Percentiles rank a stretch among this genome's conserved stretches.
Conservation (phyloP, 2,888 invertebrate species). For the Phragmatobia fuliginosa region DNA sequence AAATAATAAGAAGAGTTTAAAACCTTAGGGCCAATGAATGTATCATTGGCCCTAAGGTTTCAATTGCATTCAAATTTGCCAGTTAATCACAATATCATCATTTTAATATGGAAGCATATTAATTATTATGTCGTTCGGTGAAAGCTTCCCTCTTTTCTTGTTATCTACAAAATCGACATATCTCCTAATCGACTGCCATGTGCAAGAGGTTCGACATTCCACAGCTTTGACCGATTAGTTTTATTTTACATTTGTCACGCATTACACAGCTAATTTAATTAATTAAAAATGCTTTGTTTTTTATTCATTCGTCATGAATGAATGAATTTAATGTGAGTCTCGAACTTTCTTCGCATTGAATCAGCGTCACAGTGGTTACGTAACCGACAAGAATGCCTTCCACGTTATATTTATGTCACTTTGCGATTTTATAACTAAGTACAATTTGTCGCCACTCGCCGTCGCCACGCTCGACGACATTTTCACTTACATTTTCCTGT, state of each 20-base stretch:
- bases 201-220: not conserved
- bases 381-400: not conserved
- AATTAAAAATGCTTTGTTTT: not conserved
- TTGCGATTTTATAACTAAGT: slow-evolving; percentile 9
- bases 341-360: not conserved
- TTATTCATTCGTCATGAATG: not conserved
- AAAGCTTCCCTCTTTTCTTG: not conserved
- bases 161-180: too few species aligned
- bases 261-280: not conserved
- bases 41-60: not conserved
- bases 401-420: not conserved
- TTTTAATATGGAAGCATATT: too few species aligned
- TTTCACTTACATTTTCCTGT: slow-evolving; percentile 18
- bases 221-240: not conserved
- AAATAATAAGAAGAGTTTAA: not conserved
- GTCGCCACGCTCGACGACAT: slow-evolving; percentile 3
- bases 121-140: not conserved
- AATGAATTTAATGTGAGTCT: not conserved
- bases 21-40: too few species aligned
- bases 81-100: not conserved
- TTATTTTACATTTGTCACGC: not conserved
- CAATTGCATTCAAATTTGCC: not conserved
- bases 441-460: slow-evolving; percentile 3
- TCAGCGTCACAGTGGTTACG: slow-evolving; percentile 1
- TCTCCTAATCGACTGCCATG: not conserved